phyloP scores from a whole-genome alignment of 2,888 invertebrate genomes.

The Melanophora roralis region DNA sequence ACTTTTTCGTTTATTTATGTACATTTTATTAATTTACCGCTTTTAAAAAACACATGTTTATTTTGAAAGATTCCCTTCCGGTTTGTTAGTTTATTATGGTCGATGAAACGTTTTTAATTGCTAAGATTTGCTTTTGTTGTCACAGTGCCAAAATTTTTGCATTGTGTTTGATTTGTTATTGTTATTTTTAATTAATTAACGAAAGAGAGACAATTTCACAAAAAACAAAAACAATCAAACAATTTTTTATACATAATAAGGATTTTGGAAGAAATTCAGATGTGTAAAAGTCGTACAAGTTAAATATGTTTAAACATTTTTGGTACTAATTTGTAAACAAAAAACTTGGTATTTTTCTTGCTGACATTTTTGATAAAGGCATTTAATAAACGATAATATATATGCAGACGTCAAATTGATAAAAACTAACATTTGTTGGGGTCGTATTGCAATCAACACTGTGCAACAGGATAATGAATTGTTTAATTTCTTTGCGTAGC shows the following conservation, averaged over 20 bases:
- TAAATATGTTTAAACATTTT: too few species aligned
- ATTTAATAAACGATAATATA: conserved; percentile 16
- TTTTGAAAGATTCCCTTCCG: conserved; percentile 47
- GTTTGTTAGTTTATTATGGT: conserved; percentile 29
- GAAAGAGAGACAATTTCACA: not conserved
- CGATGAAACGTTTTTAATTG: not conserved
- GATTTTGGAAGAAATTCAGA: not conserved
- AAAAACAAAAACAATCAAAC: conserved; percentile 32
- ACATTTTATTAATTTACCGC: too few species aligned
- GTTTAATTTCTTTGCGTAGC: too few species aligned
- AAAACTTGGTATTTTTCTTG: conserved; percentile 19
- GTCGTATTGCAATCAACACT: not conserved
- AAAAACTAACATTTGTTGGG: conserved; percentile 6
- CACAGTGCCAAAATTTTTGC: conserved; percentile 42
- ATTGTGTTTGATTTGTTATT: conserved; percentile 39
- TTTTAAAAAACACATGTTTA: conserved; percentile 39
- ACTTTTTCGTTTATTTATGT: conserved; percentile 26
- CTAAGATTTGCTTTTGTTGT: conserved; percentile 21
- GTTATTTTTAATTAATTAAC: conserved; percentile 28
- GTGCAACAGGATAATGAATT: too few species aligned
- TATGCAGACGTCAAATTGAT: conserved; percentile 4
- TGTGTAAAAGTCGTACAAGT: conserved; percentile 11
- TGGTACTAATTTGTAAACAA: not conserved
- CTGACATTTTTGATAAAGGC: not conserved
- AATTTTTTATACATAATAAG: too few species aligned